phyloP scores from a whole-genome alignment of 2,888 invertebrate genomes.

The Trichacis sp. region DNA sequence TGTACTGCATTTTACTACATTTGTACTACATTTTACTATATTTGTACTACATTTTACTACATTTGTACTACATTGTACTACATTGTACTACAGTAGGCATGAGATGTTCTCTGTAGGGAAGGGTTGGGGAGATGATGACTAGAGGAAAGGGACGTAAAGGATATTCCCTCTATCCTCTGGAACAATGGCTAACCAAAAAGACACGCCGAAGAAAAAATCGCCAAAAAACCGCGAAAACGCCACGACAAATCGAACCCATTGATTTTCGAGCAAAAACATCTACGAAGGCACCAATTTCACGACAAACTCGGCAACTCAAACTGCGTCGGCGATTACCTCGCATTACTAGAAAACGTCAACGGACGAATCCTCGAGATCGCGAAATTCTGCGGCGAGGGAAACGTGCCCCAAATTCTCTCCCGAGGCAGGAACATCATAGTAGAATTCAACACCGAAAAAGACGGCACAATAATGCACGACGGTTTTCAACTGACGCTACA shows the following conservation, averaged over 20 bases:
- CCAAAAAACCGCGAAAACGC: slow-evolving; percentile 7
- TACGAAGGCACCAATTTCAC: slow-evolving; percentile 37
- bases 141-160: too few species aligned
- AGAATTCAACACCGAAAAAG: slow-evolving; percentile 55
- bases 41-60: too few species aligned
- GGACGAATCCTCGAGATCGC: slow-evolving; percentile 55
- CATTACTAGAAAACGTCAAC: slow-evolving; percentile 54
- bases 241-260: slow-evolving; percentile 18
- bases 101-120: too few species aligned
- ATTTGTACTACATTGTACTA: too few species aligned
- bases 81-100: too few species aligned
- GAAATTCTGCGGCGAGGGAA: slow-evolving; percentile 57
- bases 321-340: slow-evolving; percentile 58
- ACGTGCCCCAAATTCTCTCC: slow-evolving; percentile 55
- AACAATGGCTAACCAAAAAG: slow-evolving; percentile 6
- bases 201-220: not conserved
- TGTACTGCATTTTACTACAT: too few species aligned
- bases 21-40: too few species aligned
- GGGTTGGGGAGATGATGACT: too few species aligned
- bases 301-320: slow-evolving; percentile 41
- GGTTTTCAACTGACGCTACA: slow-evolving; percentile 58
- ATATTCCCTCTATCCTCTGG: too few species aligned
- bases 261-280: slow-evolving; percentile 37
- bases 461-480: slow-evolving; percentile 60
- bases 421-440: slow-evolving; percentile 55